Base-by-base conservation (phyloP, 2,797 vertebrate species). In the Tolypeutes matacus region DNA sequence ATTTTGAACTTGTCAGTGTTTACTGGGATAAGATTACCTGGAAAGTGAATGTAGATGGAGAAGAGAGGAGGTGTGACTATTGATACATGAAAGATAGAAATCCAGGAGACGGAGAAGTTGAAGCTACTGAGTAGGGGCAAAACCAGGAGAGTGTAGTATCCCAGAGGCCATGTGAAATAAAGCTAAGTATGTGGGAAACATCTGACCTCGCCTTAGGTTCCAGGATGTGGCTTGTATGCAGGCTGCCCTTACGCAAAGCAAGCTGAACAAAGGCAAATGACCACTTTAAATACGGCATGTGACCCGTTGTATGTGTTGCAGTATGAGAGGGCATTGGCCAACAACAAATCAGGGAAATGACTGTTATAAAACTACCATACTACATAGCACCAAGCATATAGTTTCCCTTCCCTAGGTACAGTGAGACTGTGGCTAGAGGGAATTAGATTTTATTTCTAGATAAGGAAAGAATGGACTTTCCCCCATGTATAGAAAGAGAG, bases 361-460 rank as follows among this genome's bases (percentile, higher is more conserved):
- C 29, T 64, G 14, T 78, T 20, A 72, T 11, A 29, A 56, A 20
- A 70, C 36, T 67, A 46, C 31, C 36, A 58, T 70, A 36, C 29
- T 77, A 21, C 36, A 8, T 13, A 67, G 70, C 18, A 34, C 8
- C 64, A 91, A 83, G 42, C 11, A 12, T 49, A 60, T 70, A 89
- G 23, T 69, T 73, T 77, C 8, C 17, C 46, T 94, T 77, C 9
- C 3, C 36, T 65, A 39, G 10, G 11, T 3, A 62, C 6, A 46
- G 27, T 53, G 25, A 82, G 13, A 73, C 17, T 56, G 0, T 42
- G 31, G 23, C 13, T 65, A 56, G 42, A 46, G 53, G 53, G 11
- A 91, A 86, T 94, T 85, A 51, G 11, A 51, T 83, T 91, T 88
- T 67, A 42, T 49, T 75, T 67, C 58, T 20, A 70, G 12, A 15